Evolutionary conservation across 2,888 invertebrate species (phyloP), one percentile per base, ranked within the genome.

Genomic region (Epistrophella euchroma): DNA sequence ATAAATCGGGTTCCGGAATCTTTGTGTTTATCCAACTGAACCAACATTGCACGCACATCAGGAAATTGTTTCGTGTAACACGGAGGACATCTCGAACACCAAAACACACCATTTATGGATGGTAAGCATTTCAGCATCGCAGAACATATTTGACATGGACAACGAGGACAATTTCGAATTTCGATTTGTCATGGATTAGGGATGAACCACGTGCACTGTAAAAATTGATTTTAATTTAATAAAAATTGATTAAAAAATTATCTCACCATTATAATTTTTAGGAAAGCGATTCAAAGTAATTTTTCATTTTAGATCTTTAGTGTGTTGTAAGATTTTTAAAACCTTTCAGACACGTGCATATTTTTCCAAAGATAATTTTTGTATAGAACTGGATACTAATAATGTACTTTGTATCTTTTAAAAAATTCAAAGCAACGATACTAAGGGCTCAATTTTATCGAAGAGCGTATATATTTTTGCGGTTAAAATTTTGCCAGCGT

Each of bases 101-200:
- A 75, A 66, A 64, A 73, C 22, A 58, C 60, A 52, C 71, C 75
- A 71, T 79, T 84, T 79, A 84, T 79, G 71, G 75, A 75, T 79
- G 84, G 70, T 75, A 72, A 62, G 47, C 55, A 40, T 66, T 66
- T 19, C 47, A 4, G 22, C 3, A 28, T 43, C 10, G 40, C 64
- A 32, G 56, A 62, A 52, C 66, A 55, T 37, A 64, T 60, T 75
- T 56, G 79, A 84, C 78, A 79, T 64, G 74, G 66, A 80, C 43
- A 13, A 45, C 17, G 17, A 45, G 28, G 64, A 47, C 71, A 71
- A 55, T 68, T 80, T 73, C 43, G 76, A 68, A 76, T 73, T 81
- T 73, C 73, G 80, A 85, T 85, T 81, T 73, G 80, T 32, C 22
- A 73, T 62, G 85, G 85, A 80, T 85, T 85, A 85, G 55, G 19